Conservation (phyloP, 1,140 invertebrate species). For the Nephila pilipes region DNA sequence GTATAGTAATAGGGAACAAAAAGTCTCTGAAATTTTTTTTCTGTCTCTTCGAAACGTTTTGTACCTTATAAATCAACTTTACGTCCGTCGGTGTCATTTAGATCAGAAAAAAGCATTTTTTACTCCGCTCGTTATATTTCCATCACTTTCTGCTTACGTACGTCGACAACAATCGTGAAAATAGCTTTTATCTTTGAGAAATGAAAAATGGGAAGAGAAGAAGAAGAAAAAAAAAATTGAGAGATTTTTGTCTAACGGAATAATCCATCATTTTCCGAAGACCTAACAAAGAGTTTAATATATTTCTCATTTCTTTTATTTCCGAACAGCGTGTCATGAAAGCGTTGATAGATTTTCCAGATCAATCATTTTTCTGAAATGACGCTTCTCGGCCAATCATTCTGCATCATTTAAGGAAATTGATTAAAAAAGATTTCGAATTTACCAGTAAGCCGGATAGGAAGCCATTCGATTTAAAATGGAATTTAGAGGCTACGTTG, state of each 20-base stretch:
- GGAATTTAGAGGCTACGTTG: too few species aligned
- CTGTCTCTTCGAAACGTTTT: background rate
- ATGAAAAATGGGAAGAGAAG: background rate
- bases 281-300: conserved; percentile 39
- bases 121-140: conserved; percentile 9
- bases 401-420: conserved; percentile 25
- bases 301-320: conserved; percentile 42
- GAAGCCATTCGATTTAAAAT: background rate
- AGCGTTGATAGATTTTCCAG: conserved; percentile 38
- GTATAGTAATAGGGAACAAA: background rate
- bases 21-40: background rate
- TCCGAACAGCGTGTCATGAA: conserved; percentile 17
- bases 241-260: conserved; percentile 9
- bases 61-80: conserved; percentile 36
- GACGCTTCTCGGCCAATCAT: background rate
- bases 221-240: background rate
- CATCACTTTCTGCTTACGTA: conserved; percentile 3
- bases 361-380: conserved; percentile 26
- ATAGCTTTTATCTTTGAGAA: conserved; percentile 24
- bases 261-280: conserved; percentile 18
- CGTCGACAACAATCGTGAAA: conserved; percentile 5
- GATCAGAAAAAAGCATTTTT: background rate
- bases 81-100: conserved; percentile 21
- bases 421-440: conserved; percentile 1
- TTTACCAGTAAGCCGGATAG: background rate